Conservation (phyloP, 2,888 invertebrate species). For the Chalcis sispes region DNA sequence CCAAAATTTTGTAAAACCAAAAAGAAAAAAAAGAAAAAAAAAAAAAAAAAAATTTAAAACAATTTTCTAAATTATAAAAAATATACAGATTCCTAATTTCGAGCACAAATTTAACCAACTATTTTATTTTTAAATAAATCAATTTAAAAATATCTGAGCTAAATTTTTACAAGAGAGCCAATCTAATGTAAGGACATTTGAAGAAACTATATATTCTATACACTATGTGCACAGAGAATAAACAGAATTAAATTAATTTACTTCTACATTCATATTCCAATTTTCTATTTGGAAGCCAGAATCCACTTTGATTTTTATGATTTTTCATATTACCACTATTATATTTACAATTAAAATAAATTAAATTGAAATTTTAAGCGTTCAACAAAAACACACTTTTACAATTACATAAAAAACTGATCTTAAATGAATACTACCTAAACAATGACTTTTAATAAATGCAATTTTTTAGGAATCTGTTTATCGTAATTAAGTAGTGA, state of each 20-base stretch:
- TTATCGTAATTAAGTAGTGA: background rate
- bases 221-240: slow-evolving; percentile 44
- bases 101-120: slow-evolving; percentile 68
- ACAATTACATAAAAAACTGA: too few species aligned
- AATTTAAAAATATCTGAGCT: slow-evolving; percentile 17
- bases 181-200: slow-evolving; percentile 16
- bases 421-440: too few species aligned
- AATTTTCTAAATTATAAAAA: background rate
- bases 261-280: background rate
- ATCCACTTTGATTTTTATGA: slow-evolving; percentile 48
- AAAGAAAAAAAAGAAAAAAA: background rate
- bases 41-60: background rate
- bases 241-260: background rate
- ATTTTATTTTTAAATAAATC: slow-evolving; percentile 28
- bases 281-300: slow-evolving; percentile 8
- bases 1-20: background rate
- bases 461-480: background rate
- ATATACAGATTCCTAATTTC: slow-evolving; percentile 72
- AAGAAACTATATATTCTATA: slow-evolving; percentile 14
- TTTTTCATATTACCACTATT: too few species aligned
- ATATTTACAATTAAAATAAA: too few species aligned
- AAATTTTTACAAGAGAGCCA: slow-evolving; percentile 12
- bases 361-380: too few species aligned
- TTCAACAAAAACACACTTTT: too few species aligned
- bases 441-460: slow-evolving; percentile 17